Percentiles rank a stretch among this genome's conserved stretches.
Conservation (phyloP, 2,797 vertebrate species). For the Lerista edwardsae region DNA sequence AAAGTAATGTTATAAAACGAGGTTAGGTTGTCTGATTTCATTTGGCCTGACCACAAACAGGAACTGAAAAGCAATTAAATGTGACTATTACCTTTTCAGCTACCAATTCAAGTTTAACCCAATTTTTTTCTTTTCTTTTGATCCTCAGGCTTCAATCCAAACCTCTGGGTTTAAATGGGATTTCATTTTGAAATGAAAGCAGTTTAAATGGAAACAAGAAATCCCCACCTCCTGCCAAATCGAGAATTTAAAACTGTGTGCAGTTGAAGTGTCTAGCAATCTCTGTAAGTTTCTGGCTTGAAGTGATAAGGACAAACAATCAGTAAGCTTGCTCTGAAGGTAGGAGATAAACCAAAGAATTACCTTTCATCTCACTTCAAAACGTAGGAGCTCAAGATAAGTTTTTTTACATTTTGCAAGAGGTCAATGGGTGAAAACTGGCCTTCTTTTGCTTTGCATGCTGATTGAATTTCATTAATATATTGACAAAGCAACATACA, state of each 20-base stretch:
- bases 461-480: slow-evolving; percentile 25
- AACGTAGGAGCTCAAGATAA: slow-evolving; percentile 7
- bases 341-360: slow-evolving; percentile 54
- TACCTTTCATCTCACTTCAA: slow-evolving; percentile 34
- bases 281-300: slow-evolving; percentile 58
- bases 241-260: slow-evolving; percentile 45
- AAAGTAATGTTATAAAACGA: slow-evolving; percentile 20
- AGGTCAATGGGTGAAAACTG: background rate
- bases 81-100: slow-evolving; percentile 52
- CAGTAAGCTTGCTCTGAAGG: slow-evolving; percentile 41
- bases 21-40: slow-evolving; percentile 18
- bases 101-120: slow-evolving; percentile 56
- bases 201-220: slow-evolving; percentile 60
- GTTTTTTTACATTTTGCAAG: slow-evolving; percentile 8
- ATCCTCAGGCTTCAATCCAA: slow-evolving; percentile 64
- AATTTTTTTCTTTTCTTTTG: slow-evolving; percentile 50
- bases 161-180: slow-evolving; percentile 61
- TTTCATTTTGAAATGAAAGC: slow-evolving; percentile 66
- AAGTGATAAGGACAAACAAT: slow-evolving; percentile 66
- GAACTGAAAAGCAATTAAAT: slow-evolving; percentile 45
- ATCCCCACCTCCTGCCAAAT: slow-evolving; percentile 41
- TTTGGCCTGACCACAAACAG: slow-evolving; percentile 16
- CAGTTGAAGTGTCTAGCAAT: slow-evolving; percentile 43
- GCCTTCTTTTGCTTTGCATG: background rate
- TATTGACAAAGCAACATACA: background rate